Conservation (phyloP, 2,888 invertebrate genomes). For the Perizoma flavofasciatum region DNA sequence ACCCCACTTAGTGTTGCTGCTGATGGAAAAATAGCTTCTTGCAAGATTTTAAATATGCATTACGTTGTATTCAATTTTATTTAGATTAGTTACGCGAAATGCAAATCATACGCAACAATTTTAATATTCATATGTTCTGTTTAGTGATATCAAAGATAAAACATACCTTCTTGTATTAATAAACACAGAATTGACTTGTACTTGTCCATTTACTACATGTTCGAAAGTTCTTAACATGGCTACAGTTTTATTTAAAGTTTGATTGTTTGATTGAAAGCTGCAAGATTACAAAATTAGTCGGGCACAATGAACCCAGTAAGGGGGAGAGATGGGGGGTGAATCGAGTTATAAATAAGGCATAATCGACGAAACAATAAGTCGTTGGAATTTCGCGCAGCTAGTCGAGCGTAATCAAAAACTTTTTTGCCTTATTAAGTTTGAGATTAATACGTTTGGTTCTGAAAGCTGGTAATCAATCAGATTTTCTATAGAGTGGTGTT, state of each 20-base stretch:
- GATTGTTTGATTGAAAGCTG: constrained; percentile 34
- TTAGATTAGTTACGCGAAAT: constrained; percentile 1
- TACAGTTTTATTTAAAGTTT: constrained; percentile 10
- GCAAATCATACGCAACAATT: neutral
- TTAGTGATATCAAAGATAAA: no score
- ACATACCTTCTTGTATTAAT: no score
- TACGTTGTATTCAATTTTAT: constrained; percentile 13
- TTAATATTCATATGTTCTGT: no score
- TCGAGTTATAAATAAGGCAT: constrained; percentile 53
- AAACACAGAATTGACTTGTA: no score
- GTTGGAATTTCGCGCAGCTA: constrained; percentile 49
- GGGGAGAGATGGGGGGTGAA: constrained; percentile 36
- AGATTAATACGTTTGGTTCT: constrained; percentile 25
- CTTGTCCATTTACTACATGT: no score
- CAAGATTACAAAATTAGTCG: constrained; percentile 38
- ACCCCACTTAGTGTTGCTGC: constrained; percentile 31
- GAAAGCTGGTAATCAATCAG: constrained; percentile 20
- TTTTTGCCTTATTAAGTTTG: constrained; percentile 37
- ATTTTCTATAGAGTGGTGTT: neutral
- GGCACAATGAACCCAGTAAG: constrained; percentile 37
- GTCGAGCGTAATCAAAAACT: constrained; percentile 44
- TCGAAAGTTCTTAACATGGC: neutral
- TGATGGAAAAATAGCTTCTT: constrained; percentile 21
- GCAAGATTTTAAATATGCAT: constrained; percentile 23
- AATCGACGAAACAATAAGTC: constrained; percentile 49